Conservation (phyloP, 2,113 vertebrate species). For the Coptodon rendalli region DNA sequence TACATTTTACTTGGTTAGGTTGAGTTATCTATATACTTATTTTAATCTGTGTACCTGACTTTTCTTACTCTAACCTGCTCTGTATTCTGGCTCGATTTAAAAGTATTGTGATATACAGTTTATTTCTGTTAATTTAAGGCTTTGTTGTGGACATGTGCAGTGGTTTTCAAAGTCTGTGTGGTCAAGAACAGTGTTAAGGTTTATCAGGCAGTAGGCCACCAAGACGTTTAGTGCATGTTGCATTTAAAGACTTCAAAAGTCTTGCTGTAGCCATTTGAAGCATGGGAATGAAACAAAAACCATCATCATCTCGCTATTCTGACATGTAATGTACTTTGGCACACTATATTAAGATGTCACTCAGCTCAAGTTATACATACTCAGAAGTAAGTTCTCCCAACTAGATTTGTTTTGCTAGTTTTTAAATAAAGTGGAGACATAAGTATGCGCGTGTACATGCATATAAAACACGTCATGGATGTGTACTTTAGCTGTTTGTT, state of each 20-base stretch:
- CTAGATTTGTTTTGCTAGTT: neutral
- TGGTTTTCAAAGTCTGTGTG: neutral
- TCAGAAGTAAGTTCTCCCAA: neutral
- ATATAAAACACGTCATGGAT: neutral
- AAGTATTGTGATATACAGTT: neutral
- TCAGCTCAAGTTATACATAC: neutral
- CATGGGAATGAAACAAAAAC: neutral
- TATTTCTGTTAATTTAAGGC: neutral
- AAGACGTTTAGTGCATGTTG: neutral
- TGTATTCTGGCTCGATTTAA: neutral
- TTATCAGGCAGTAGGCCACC: neutral
- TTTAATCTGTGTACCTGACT: neutral
- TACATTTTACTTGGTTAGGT: neutral
- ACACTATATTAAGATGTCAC: neutral
- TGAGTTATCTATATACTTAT: neutral
- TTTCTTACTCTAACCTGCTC: neutral
- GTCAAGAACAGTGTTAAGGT: neutral
- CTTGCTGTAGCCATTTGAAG: neutral
- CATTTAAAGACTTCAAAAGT: neutral
- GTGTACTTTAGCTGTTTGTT: neutral
- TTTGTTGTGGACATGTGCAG: neutral
- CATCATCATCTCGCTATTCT: neutral
- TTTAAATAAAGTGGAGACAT: neutral
- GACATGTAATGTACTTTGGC: neutral
- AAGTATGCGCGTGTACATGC: rapidly evolving